Evolutionary conservation across 2,888 invertebrate genomes (phyloP), one percentile per base, ranked within the genome.

Genomic region (Hanleya hanleyi): DNA sequence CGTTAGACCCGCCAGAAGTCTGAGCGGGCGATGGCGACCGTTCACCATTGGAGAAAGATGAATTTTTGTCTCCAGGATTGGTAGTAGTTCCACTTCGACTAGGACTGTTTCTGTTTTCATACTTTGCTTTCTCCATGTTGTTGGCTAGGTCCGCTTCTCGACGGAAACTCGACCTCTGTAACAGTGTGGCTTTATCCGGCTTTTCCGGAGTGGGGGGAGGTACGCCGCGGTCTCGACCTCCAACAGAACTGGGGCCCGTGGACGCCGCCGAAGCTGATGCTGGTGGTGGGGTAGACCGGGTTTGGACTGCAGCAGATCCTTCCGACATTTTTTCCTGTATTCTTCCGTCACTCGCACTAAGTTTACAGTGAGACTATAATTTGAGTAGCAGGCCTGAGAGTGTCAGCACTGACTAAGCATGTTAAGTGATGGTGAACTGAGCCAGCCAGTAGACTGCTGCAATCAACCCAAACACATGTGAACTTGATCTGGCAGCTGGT

Each of bases 251-350:
- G 26, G 7, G 22, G 15, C 26, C 12, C 26, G 29, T 57, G 57
- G 32, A 22, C 22, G 47, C 47, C 22, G 47, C 7, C 15, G 29
- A 15, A 22, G 57, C 26, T 3, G 57, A 57, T 15, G 26, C 15
- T 57, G 29, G 29, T 22, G 51, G 26, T 26, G 57, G 57, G 47
- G 47, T 7, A 57, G 26, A 29, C 57, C 18, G 26, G 22, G 57
- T 29, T 57, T 57, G 57, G 57, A 26, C 57, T 57, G 57, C 2
- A 57, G 29, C 32, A 22, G 15, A 26, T 29, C 57, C 32, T 57
- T 57, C 57, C 22, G 57, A 57, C 57, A 57, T 57, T 57, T 57
- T 57, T 57, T 57, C 57, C 57, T 57, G 57, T 29, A n/a, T 47
- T n/a, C n/a, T n/a, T n/a, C n/a, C n/a, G n/a, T n/a, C n/a, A n/a